These are phyloP conservation scores for Melanerpes aurifrons DNA, from an alignment of 2,113 vertebrate species.

Conservation along the genomic window DNA sequence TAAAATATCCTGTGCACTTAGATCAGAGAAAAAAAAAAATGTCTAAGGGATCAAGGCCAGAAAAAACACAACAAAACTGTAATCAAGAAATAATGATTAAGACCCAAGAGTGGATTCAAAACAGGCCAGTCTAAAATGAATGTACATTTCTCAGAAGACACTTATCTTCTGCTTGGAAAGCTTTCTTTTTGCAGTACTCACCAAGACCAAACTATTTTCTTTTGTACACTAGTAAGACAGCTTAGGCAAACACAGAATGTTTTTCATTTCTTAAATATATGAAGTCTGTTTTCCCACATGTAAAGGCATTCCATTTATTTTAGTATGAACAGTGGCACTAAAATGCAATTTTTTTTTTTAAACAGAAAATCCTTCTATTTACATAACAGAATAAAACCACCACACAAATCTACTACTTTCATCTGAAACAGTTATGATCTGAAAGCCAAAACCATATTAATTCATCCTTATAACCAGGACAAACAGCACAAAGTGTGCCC, in stretches of 20 bases:
- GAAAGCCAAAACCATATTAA: not conserved
- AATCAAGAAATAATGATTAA: constrained; percentile 50
- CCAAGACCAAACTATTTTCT: constrained; percentile 61
- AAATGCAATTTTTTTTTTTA: not conserved
- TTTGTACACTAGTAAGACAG: constrained; percentile 11
- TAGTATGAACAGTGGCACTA: not conserved
- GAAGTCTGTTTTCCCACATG: constrained; percentile 15
- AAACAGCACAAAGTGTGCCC: not conserved
- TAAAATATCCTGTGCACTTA: constrained; percentile 43
- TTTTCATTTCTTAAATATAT: constrained; percentile 26
- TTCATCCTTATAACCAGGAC: not conserved
- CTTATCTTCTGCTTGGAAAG: constrained; percentile 54
- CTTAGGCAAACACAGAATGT: constrained; percentile 38
- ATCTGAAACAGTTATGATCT: not conserved
- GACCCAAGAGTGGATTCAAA: constrained; percentile 12
- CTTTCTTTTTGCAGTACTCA: constrained; percentile 52
- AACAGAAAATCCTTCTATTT: not conserved
- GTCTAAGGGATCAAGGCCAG: constrained; percentile 28
- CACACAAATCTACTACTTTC: not conserved
- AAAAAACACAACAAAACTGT: not conserved
- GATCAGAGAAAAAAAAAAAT: not conserved
- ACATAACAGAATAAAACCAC: not conserved
- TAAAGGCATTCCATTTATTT: not conserved
- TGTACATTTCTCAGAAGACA: constrained; percentile 57
- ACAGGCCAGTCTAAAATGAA: constrained; percentile 52